Conservation (phyloP, 2,888 invertebrate species). For the Cheilosia impressa region DNA sequence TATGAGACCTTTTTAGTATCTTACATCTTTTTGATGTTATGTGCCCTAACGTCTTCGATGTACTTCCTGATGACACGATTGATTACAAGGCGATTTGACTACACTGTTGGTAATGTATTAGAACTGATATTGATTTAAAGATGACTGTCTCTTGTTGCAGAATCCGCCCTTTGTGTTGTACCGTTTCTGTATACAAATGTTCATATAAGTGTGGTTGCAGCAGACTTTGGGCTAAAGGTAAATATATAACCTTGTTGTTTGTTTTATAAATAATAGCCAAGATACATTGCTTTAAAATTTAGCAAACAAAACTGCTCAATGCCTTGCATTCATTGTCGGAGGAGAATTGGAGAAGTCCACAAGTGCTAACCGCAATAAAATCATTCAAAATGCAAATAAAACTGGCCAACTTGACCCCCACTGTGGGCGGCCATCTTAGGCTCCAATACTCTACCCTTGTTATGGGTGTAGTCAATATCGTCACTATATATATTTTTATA, state of each 20-base stretch:
- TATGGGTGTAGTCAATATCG: constrained; percentile 12
- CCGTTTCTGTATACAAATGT: constrained; percentile 40
- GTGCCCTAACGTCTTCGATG: constrained; percentile 39
- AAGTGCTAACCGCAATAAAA: constrained; percentile 29
- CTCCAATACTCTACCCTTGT: constrained; percentile 41
- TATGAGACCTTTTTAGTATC: constrained; percentile 52
- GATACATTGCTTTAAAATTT: not conserved
- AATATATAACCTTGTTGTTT: too few species aligned
- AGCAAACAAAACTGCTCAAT: constrained; percentile 36
- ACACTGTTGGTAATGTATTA: constrained; percentile 45
- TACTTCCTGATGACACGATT: constrained; percentile 56
- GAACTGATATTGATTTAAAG: not conserved
- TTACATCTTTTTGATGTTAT: constrained; percentile 55
- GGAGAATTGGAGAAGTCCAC: constrained; percentile 26
- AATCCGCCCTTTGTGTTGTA: constrained; percentile 48
- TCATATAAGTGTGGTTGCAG: constrained; percentile 36
- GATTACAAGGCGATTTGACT: constrained; percentile 42
- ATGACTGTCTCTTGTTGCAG: constrained; percentile 6
- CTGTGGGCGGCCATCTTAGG: constrained; percentile 44
- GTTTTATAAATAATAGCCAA: not conserved
- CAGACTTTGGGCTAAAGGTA: constrained; percentile 39
- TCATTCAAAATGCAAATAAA: constrained; percentile 51
- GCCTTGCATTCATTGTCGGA: constrained; percentile 33
- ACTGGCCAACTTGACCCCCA: constrained; percentile 29
- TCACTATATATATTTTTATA: constrained; percentile 52